These are phyloP conservation scores for Formica selysi DNA, from an alignment of 1,140 invertebrate species.

Conservation along the genomic window DNA sequence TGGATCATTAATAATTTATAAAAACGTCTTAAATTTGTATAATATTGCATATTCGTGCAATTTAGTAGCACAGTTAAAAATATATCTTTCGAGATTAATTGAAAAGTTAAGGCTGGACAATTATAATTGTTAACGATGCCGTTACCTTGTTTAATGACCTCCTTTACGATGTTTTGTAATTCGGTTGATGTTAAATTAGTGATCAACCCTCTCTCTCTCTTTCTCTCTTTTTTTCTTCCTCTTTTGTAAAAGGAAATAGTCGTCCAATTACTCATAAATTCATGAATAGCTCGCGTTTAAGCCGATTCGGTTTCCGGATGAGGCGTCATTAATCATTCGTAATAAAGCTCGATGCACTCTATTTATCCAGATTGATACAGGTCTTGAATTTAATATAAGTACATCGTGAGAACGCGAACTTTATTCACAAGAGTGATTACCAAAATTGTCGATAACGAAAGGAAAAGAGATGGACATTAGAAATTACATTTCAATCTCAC, in stretches of 20 bases:
- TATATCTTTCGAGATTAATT: not conserved
- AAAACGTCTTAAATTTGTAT: not conserved
- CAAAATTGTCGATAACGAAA: too few relatives aligned
- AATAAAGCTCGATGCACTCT: constrained; percentile 21
- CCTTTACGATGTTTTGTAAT: not conserved
- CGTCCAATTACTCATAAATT: constrained; percentile 7
- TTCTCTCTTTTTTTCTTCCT: too few relatives aligned
- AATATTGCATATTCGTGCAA: not conserved
- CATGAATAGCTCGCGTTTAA: constrained; percentile 33
- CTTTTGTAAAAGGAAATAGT: constrained; percentile 14
- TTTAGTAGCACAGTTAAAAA: not conserved
- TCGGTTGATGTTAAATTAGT: constrained; percentile 10
- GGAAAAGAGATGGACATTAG: too few relatives aligned
- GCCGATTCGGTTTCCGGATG: constrained; percentile 5
- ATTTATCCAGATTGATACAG: constrained; percentile 25
- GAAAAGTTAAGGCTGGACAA: constrained; percentile 15
- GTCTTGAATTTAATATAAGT: not conserved
- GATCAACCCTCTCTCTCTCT: not conserved
- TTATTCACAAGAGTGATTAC: too few relatives aligned
- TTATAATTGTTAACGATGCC: not conserved
- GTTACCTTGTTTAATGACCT: not conserved
- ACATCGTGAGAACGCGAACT: not conserved
- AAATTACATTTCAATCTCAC: too few relatives aligned
- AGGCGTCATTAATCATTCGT: constrained; percentile 33
- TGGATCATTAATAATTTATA: constrained; percentile 1